A percentile compares a stretch with the other conserved stretches of the same genome.
These are phyloP conservation scores for Nezara viridula DNA, from an alignment of 2,888 invertebrate genomes.

Conservation along the genomic window DNA sequence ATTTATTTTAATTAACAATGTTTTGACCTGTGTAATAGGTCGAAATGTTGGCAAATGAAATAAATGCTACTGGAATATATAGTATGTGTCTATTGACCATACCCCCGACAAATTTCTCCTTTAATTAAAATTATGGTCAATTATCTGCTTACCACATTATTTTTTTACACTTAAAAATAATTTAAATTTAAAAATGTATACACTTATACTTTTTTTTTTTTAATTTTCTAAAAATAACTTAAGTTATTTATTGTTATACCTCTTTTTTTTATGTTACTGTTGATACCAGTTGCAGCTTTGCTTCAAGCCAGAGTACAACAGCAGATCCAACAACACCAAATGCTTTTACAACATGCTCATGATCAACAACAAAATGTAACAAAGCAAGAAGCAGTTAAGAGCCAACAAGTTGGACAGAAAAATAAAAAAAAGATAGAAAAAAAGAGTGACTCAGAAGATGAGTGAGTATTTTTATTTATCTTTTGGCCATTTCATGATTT, in stretches of 20 bases:
- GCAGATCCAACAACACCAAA: conserved; percentile 62
- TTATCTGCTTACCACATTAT: too few relatives aligned
- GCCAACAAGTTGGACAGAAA: conserved; percentile 62
- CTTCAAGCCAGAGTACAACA: conserved; percentile 62
- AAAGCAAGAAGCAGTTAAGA: conserved; percentile 54
- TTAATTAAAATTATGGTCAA: too few relatives aligned
- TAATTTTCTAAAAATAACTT: too few relatives aligned
- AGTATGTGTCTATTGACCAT: too few relatives aligned
- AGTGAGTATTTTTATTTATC: conserved; percentile 67
- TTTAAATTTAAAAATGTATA: too few relatives aligned
- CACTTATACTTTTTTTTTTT: too few relatives aligned
- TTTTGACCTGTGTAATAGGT: too few relatives aligned
- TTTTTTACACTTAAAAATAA: too few relatives aligned
- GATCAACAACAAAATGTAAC: conserved; percentile 53
- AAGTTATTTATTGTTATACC: not conserved
- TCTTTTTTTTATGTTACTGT: not conserved
- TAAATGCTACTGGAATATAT: too few relatives aligned
- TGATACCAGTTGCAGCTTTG: conserved; percentile 62
- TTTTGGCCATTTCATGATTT: not conserved
- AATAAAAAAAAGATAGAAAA: conserved; percentile 65
- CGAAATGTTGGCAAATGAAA: too few relatives aligned
- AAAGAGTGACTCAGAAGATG: conserved; percentile 70
- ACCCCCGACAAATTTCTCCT: too few relatives aligned
- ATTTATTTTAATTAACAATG: too few relatives aligned
- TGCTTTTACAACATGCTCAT: conserved; percentile 61